Evolutionary conservation across 2,113 vertebrate genomes (phyloP), one percentile per base, ranked within the genome.

Genomic region (Amia ocellicauda): DNA sequence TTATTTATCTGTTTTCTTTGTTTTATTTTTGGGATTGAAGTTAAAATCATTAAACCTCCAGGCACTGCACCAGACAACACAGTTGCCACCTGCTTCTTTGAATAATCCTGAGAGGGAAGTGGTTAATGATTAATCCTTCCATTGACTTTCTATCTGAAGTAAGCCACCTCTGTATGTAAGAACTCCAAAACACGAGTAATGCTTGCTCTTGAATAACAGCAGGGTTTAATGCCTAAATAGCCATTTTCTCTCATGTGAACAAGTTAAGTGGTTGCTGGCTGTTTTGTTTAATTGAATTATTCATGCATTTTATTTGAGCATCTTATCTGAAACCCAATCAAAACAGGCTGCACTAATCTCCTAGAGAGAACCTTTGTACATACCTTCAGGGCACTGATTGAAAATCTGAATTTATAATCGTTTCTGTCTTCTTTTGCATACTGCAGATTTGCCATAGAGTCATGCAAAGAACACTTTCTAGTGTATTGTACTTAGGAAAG

Each of bases 401-500:
- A 52, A 61, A 76, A 85, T 83, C 77, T 78, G 77, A 80, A 85
- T 85, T 80, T 78, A 64, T 85, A 84, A 85, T 80, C 78, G 71
- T 75, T 72, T 75, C n/a, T n/a, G 67, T 14, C 3, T 47, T n/a
- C 14, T 47, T 14, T 47, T 47, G 9, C 13, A 8, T 14, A 47
- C 5, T n/a, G 11, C 5, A 36, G 31, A 36, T 11, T 36, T 36
- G 11, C n/a, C n/a, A n/a, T n/a, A n/a, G 5, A 36, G 31, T 7
- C 31, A 7, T 36, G 31, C 43, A 14, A 3, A 47, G n/a, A 47
- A 47, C 16, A 47, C 14, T 14, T 1, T 47, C n/a, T 47, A n/a
- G 4, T 14, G 10, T 47, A 17, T 47, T 47, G 1, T 47, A 36
- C 5, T 36, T 36, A 36, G 11, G 31, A 36, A 36, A 36, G 5